phyloP scores from a whole-genome alignment of 1,140 invertebrate genomes.

The Metaphire vulgaris region DNA sequence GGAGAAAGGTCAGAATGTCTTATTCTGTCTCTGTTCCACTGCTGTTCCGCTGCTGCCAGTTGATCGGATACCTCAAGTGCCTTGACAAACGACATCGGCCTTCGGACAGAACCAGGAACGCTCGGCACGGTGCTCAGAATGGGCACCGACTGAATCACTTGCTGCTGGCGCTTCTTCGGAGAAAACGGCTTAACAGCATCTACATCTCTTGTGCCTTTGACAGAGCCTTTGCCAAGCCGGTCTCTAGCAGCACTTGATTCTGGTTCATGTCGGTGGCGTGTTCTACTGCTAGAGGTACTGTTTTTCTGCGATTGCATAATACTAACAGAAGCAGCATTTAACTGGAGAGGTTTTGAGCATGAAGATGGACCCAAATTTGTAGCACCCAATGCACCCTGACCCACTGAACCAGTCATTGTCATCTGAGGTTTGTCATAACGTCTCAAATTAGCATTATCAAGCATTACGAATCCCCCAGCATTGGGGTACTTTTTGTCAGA shows the following conservation, averaged over 20 bases:
- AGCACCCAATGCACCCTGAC: neutral
- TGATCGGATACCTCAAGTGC: slow-evolving; percentile 80
- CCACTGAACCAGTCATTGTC: neutral
- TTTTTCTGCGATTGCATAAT: too few relatives aligned
- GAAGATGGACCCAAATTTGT: neutral
- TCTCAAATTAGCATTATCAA: too few relatives aligned
- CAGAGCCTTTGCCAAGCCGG: neutral
- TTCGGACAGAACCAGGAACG: slow-evolving; percentile 42
- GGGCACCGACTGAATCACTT: too few relatives aligned
- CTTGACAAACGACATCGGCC: slow-evolving; percentile 85
- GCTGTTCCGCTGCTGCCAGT: slow-evolving; percentile 32
- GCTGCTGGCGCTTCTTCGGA: too few relatives aligned
- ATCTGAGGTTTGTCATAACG: too few relatives aligned
- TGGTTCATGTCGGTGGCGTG: neutral
- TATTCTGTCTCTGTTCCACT: neutral
- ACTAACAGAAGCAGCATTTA: neutral
- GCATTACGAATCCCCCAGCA: neutral
- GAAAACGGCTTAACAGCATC: too few relatives aligned
- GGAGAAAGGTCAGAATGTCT: neutral
- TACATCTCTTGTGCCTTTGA: too few relatives aligned
- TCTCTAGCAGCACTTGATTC: neutral
- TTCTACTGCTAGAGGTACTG: neutral
- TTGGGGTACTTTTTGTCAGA: neutral
- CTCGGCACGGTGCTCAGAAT: slow-evolving; percentile 9
- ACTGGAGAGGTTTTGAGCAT: neutral